Conservation (phyloP, 2,113 vertebrate species). For the Muscicapa adusta region DNA sequence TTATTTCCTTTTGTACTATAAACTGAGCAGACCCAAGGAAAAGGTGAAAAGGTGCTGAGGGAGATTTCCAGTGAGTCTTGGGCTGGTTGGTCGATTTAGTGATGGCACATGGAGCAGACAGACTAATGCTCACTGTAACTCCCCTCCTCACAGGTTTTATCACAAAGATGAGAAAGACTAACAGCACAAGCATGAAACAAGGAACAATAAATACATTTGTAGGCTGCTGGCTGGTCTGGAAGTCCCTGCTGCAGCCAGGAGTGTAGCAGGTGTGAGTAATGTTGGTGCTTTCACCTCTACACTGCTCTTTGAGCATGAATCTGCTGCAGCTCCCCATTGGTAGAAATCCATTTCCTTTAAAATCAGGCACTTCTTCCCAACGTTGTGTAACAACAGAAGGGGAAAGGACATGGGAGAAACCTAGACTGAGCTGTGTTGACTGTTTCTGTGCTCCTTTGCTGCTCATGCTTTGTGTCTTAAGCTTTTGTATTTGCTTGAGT, state of each 20-base stretch:
- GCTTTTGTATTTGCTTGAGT: background rate
- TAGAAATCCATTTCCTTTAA: background rate
- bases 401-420: background rate
- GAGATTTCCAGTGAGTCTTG: background rate
- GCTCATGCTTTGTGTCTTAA: background rate
- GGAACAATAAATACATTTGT: background rate
- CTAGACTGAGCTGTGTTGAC: background rate
- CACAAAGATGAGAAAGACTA: background rate
- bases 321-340: background rate
- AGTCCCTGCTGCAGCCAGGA: background rate
- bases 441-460: background rate
- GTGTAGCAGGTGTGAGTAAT: background rate
- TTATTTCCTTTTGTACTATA: background rate
- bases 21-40: background rate
- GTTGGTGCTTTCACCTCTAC: background rate
- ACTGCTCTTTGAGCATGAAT: background rate
- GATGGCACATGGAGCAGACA: background rate
- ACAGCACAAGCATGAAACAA: background rate
- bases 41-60: too few relatives aligned
- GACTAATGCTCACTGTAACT: background rate
- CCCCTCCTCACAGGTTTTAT: background rate
- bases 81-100: background rate
- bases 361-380: background rate
- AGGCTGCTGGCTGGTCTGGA: background rate
- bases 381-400: background rate